These are phyloP conservation scores for Nephrotoma flavescens DNA, from an alignment of 2,888 invertebrate genomes.

Conservation along the genomic window DNA sequence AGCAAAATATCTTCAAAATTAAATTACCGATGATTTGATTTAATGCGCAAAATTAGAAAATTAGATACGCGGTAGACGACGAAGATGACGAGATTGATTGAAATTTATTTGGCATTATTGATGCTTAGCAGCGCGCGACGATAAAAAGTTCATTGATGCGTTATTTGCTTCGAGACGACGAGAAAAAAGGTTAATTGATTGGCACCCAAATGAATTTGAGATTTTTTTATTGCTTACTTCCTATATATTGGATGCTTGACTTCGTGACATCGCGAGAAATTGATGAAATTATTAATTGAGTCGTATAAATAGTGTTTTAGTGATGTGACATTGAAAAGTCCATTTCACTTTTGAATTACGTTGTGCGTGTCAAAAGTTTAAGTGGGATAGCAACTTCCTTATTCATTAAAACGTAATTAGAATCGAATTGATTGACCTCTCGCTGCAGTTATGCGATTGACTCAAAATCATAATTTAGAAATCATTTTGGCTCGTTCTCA, in stretches of 20 bases:
- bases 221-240: neutral
- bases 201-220: neutral
- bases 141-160: neutral
- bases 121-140: neutral
- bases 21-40: neutral
- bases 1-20: neutral
- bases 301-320: neutral
- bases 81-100: neutral
- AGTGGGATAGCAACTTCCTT: neutral
- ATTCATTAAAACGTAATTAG: too few species aligned
- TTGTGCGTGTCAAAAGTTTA: neutral
- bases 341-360: neutral
- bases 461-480: too few species aligned
- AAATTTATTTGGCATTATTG: neutral
- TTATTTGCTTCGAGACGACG: neutral
- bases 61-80: neutral
- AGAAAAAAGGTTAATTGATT: neutral
- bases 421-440: too few species aligned
- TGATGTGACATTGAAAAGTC: neutral
- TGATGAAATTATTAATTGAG: neutral
- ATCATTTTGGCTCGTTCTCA: too few species aligned
- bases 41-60: neutral
- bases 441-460: too few species aligned
- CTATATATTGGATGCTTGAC: neutral
- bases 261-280: neutral